Evolutionary conservation across 2,797 vertebrate genomes (phyloP), one percentile per base, ranked within the genome.

Genomic region (Setipinna tenuifilis): DNA sequence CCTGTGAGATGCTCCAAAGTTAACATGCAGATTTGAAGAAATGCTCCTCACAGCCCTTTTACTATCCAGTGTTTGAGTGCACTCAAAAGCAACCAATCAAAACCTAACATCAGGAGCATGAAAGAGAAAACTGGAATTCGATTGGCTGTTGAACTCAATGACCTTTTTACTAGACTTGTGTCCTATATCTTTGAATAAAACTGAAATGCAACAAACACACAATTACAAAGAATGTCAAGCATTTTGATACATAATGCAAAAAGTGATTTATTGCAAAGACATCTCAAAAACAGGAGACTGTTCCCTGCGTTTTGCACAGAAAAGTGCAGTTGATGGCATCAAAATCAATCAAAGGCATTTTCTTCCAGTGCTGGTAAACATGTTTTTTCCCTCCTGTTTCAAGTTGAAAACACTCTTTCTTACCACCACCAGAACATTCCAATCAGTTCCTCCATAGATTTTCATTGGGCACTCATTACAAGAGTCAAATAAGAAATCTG

Each of bases 401-500:
- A 71, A 35, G 25, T 71, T 71, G 0, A 25, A 71, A 31, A 71
- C 28, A 71, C 14, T 17, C 12, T 41, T 41, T 41, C 35, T 41
- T 78, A 28, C 31, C 35, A 44, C 17, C 31, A 41, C 35, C 35
- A 41, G 65, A 71, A 35, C 71, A 41, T 41, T 41, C 71, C 71
- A 44, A 78, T 78, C 35, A 41, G 31, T 44, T 78, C 71, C 71
- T 19, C 31, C 35, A 78, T 78, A 78, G 71, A 78, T 78, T 78
- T 41, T 25, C 71, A 41, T 78, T 78, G 71, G 35, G 1, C 35
- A 78, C 71, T 78, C 71, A 78, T 78, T 78, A 78, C 71, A 78
- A 44, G 71, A 78, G 71, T 78, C 71, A 78, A 44, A 78, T 78
- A 78, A 78, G 31, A 44, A 44, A 78, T 78, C 35, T 78, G 71